Evolutionary conservation across 2,797 vertebrate species (phyloP), one percentile per base, ranked within the genome.

Genomic region (Thamnophis elegans): DNA sequence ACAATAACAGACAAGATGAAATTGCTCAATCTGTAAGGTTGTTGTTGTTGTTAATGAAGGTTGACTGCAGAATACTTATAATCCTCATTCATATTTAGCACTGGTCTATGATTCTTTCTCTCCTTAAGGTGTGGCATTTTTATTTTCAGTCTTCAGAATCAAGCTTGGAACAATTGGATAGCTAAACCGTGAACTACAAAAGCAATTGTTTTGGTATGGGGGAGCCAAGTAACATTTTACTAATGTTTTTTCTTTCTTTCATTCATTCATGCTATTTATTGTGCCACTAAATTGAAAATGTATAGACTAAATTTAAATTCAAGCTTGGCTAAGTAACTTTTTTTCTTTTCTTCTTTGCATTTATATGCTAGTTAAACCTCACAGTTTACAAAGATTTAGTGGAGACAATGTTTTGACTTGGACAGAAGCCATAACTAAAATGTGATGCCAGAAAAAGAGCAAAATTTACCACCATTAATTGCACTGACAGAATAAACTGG

Each of bases 281-380:
- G 78, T 25, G 54, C 0, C 1, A n/a, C 85, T 82, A 62, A 4
- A 12, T 85, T 92, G 78, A 94, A 55, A 1, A 54, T 5, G 4
- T 14, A 10, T 0, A 25, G 1, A 73, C 3, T 51, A 91, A 94
- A 73, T 90, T 93, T 93, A 68, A 91, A 94, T 91, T 91, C 90
- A 95, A 95, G 1, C 13, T 92, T 10, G 58, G 0, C 26, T 78
- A 94, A 2, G 86, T 82, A 4, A 86, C 20, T 16, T 20, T 60
- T 82, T 36, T 54, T 13, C n/a, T 87, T 20, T 65, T 73, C 6
- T 56, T 87, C 28, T 89, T 86, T 53, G 36, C 10, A 68, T 14
- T 28, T 82, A 8, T 56, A 78, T 60, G 42, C 4, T 9, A 51
- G 53, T 92, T 73, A 51, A 54, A 59, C 26, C 54, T 59, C 51